These are phyloP conservation scores for Xenotilapia longispinis DNA, from an alignment of 2,113 vertebrate species.

Conservation along the genomic window DNA sequence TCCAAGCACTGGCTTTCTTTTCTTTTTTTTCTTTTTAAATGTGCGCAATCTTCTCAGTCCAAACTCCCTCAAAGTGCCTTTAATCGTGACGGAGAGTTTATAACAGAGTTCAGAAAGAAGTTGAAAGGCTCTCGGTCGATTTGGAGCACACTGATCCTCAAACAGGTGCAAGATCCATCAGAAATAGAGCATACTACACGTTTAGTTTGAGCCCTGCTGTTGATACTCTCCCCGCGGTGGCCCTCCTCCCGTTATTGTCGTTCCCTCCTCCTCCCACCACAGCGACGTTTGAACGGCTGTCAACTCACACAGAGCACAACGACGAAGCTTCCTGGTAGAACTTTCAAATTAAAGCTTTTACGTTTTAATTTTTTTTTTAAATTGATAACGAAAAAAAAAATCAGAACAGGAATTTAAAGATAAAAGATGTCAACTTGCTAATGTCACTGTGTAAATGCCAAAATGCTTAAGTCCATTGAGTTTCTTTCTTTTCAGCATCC, in stretches of 20 bases:
- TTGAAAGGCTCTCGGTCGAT: background rate
- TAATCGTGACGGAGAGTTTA: background rate
- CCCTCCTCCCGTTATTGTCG: constrained; percentile 30
- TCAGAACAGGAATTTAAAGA: background rate
- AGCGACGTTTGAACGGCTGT: background rate
- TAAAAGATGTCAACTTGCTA: background rate
- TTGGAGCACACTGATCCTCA: background rate
- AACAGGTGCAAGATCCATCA: background rate
- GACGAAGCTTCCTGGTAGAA: background rate
- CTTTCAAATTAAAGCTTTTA: constrained; percentile 31
- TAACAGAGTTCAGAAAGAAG: background rate
- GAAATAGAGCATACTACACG: constrained; percentile 4
- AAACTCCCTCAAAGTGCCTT: constrained; percentile 8
- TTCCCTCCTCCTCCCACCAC: constrained; percentile 2
- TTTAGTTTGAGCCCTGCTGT: constrained; percentile 9
- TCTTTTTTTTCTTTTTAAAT: background rate
- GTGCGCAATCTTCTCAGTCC: background rate
- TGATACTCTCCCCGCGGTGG: background rate
- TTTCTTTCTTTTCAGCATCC: background rate
- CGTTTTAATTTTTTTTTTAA: background rate
- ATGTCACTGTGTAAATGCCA: background rate
- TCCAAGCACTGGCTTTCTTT: background rate
- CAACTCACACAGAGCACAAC: rapidly evolving
- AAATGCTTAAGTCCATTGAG: background rate
- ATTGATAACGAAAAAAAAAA: background rate